Percentiles rank a stretch among this genome's conserved stretches.
phyloP scores from a whole-genome alignment of 2,888 invertebrate genomes.

The Hydroisotoma schaefferi region DNA sequence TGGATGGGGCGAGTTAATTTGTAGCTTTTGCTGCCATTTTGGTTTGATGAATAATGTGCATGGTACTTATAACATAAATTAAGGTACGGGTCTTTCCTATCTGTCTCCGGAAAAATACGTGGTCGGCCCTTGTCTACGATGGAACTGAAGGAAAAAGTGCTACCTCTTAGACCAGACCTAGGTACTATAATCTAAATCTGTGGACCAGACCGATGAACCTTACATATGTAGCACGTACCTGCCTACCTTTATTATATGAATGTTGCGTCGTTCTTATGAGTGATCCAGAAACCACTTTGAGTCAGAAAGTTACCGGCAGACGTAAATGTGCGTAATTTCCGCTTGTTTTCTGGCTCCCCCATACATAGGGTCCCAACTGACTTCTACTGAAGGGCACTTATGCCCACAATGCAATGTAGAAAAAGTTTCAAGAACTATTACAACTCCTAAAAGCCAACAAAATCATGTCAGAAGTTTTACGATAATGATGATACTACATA shows the following conservation, averaged over 20 bases:
- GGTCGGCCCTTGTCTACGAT: no score
- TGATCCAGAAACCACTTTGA: slow-evolving; percentile 10
- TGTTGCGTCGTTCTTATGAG: no score
- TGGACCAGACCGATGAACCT: no score
- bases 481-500: slow-evolving; percentile 17
- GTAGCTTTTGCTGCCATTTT: slow-evolving; percentile 12
- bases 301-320: slow-evolving; percentile 32
- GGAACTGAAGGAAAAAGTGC: no score
- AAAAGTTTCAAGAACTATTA: slow-evolving; percentile 16
- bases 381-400: slow-evolving; percentile 1
- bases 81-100: slow-evolving; percentile 28
- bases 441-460: slow-evolving; percentile 17
- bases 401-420: slow-evolving; percentile 3
- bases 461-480: slow-evolving; percentile 19
- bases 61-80: slow-evolving; percentile 40
- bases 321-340: slow-evolving; percentile 46
- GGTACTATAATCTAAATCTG: no score
- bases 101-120: slow-evolving; percentile 12
- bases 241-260: no score
- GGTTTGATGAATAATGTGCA: slow-evolving; percentile 37
- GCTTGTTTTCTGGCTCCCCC: slow-evolving; percentile 39
- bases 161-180: no score
- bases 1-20: slow-evolving; percentile 3
- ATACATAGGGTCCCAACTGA: slow-evolving; percentile 12
- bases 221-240: no score